A percentile compares a stretch with the other conserved stretches of the same genome.
These are phyloP conservation scores for Calameuta idolon DNA, from an alignment of 2,888 invertebrate species.

Conservation along the genomic window DNA sequence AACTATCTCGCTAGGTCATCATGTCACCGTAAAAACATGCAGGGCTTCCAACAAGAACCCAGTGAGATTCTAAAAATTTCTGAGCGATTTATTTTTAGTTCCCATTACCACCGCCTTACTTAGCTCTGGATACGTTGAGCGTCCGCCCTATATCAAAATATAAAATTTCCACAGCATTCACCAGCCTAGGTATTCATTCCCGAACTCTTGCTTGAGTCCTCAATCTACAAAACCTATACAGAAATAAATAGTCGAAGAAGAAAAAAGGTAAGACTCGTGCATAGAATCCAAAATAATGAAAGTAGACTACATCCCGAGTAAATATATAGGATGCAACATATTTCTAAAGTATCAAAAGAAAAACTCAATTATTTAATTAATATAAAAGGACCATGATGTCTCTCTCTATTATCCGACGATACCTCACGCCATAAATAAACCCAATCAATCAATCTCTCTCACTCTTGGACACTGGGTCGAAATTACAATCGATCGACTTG, in stretches of 20 bases:
- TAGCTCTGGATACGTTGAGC: not conserved
- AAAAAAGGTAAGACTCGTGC: not conserved
- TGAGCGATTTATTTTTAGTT: conserved; percentile 3
- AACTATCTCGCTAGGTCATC: not conserved
- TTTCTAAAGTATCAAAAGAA: not conserved
- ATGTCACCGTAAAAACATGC: not conserved
- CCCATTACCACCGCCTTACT: not conserved
- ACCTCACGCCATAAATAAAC: not conserved
- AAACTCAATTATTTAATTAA: not conserved
- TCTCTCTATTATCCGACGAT: not conserved
- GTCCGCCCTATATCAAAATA: not conserved
- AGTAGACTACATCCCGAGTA: not conserved
- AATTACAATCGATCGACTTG: conserved; percentile 1
- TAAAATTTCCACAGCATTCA: not conserved
- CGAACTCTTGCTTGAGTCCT: not conserved
- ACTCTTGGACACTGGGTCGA: not conserved
- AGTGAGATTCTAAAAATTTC: not conserved
- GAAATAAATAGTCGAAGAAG: not conserved
- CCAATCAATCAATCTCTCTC: not conserved
- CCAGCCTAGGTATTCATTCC: not conserved
- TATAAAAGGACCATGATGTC: not conserved
- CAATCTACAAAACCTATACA: not conserved
- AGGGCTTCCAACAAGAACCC: not conserved
- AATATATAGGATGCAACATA: not conserved
- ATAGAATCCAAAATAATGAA: not conserved